Evolutionary conservation across 2,113 vertebrate genomes (phyloP), one percentile per base, ranked within the genome.

Genomic region (Acinonyx jubatus): DNA sequence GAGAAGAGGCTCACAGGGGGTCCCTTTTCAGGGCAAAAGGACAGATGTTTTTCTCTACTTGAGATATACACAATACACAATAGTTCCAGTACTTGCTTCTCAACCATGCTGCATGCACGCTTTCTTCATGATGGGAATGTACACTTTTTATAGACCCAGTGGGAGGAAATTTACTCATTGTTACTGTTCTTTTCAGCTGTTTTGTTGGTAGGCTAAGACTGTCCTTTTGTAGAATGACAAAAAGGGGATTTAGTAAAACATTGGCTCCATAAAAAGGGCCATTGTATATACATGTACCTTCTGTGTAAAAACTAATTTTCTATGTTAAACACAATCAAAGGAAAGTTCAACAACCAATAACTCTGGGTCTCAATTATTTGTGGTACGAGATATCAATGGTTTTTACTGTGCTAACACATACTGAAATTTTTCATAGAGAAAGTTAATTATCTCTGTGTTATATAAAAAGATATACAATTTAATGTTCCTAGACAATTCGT

Each of bases 291-390:
- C 68, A 41, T 23, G 31, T 81, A 73, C 50, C 27, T 96, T 97
- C 48, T 91, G 13, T 94, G 66, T 73, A 92, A 94, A 89, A 68
- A 71, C 66, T 80, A 63, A 25, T 93, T 98, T 98, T 97, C 7
- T 94, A 63, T 98, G 96, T 96, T 96, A 98, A 98, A 93, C 91
- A 66, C 76, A 84, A 15, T 87, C 57, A 97, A 92, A 96, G 55
- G 9, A 45, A 98, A 97, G 55, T 48, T 90, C 95, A 92, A 52
- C 79, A 96, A 82, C 27, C 38, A 93, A 27, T 94, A 95, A 73
- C 82, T 97, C 88, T 69, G 90, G 93, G 74, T 97, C 23, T 66
- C 27, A 68, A 21, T 93, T 97, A 31, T 96, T 96, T 95, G 25
- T 89, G 15, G 38, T 96, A 91, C 96, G 89, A 83, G 89, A 8